phyloP scores from a whole-genome alignment of 2,113 vertebrate genomes.

The Thalassarche chlororhynchos region DNA sequence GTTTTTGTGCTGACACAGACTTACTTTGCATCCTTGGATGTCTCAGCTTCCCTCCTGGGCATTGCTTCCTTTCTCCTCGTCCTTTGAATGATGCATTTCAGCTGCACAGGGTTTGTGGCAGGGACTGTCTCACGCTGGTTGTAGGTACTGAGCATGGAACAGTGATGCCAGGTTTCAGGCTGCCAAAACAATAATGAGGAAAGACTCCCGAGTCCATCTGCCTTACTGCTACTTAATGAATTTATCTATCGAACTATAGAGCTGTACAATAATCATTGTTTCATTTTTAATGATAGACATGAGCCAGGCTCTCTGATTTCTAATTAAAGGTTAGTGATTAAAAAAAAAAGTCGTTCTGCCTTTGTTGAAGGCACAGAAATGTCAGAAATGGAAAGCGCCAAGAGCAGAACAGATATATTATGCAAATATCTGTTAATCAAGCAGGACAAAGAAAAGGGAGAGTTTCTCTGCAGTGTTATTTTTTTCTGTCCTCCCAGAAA shows the following conservation, averaged over 20 bases:
- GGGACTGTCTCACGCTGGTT: background rate
- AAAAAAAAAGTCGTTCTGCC: background rate
- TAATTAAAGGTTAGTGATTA: background rate
- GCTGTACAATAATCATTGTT: background rate
- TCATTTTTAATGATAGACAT: background rate
- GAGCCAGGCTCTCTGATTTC: background rate
- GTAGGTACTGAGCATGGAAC: background rate
- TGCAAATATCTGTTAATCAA: background rate
- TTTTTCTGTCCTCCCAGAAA: background rate
- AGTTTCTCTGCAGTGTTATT: background rate
- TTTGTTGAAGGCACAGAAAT: background rate
- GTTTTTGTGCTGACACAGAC: background rate
- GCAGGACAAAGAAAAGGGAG: background rate
- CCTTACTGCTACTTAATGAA: background rate
- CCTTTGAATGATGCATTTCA: background rate
- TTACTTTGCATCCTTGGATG: background rate
- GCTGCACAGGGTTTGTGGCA: background rate
- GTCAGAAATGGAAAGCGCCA: background rate
- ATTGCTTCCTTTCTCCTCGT: background rate
- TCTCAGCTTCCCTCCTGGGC: background rate
- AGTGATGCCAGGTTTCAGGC: background rate
- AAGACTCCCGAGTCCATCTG: background rate
- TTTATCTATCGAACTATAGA: background rate
- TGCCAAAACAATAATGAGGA: background rate
- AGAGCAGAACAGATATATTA: background rate